Percentiles rank a stretch among this genome's conserved stretches.
These are phyloP conservation scores for Galaxias olidus DNA, from an alignment of 2,797 vertebrate species.

Conservation along the genomic window DNA sequence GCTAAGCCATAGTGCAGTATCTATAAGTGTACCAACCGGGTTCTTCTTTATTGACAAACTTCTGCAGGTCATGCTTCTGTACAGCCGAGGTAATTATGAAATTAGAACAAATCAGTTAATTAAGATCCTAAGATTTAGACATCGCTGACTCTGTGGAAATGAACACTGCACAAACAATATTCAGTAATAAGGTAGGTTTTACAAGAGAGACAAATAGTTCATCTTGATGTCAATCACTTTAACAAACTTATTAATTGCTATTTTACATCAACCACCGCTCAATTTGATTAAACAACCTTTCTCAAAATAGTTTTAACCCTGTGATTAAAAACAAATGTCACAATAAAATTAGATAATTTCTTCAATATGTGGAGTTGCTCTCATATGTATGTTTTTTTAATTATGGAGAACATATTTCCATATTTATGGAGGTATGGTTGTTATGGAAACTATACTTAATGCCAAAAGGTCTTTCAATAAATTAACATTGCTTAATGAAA, in stretches of 20 bases:
- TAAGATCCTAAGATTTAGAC: not conserved
- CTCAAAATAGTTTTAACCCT: slow-evolving; percentile 38
- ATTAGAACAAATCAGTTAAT: too few species aligned
- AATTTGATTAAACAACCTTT: slow-evolving; percentile 49
- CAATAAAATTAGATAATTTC: slow-evolving; percentile 33
- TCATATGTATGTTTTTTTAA: slow-evolving; percentile 46
- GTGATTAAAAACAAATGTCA: slow-evolving; percentile 59
- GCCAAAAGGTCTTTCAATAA: slow-evolving; percentile 32
- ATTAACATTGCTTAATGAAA: slow-evolving; percentile 23
- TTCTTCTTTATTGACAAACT: slow-evolving; percentile 2
- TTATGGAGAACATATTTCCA: slow-evolving; percentile 45
- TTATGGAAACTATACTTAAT: slow-evolving; percentile 62
- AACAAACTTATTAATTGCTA: slow-evolving; percentile 28
- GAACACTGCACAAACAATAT: slow-evolving; percentile 19
- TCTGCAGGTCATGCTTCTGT: not conserved
- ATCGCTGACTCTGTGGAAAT: not conserved
- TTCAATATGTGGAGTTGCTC: slow-evolving; percentile 24
- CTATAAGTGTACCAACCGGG: not conserved
- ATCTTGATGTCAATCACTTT: slow-evolving; percentile 38
- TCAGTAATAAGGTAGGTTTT: not conserved
- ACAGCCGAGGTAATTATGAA: slow-evolving; percentile 5
- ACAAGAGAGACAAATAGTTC: slow-evolving; percentile 18
- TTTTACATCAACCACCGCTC: slow-evolving; percentile 22
- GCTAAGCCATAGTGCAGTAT: slow-evolving; percentile 35
- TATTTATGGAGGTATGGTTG: slow-evolving; percentile 61